Base-by-base conservation (phyloP, 2,797 vertebrate species). In the Epinephelus coioides region DNA sequence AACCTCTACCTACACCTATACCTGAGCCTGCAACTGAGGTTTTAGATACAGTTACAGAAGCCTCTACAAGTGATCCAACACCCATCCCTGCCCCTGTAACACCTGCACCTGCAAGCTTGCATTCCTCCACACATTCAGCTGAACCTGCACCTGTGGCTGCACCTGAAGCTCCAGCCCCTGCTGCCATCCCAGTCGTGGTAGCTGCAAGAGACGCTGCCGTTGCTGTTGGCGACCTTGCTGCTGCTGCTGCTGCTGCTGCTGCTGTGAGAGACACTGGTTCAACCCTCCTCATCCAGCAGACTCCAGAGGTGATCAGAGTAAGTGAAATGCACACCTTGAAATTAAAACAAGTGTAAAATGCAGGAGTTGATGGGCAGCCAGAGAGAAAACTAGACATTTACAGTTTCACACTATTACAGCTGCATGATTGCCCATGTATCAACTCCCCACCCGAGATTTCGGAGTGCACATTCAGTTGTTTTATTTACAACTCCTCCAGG, bases 301-400 rank as follows among this genome's bases (percentile, higher is more conserved):
- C 93, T 19, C 97, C 98, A 85, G 98, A 99, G 86, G 95, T 98
- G 83, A 97, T 99, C 89, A 96, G 98, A 93, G 98, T 99, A 96
- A 97, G 97, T 95, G 44, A 71, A 21, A 63, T 17, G 73, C 38
- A 46, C 11, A 66, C n/a, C 3, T 44, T 67, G 10, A 34, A 34
- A 64, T 25, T 44, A 44, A 59, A 34, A 44, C 14, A 40, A 50
- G n/a, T 43, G 14, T 46, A 43, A 74, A 63, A 71, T 63, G 23
- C 18, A 70, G 17, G 51, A 10, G 21, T 2, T 59, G 57, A 54
- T 21, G 5, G 43, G 54, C 14, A 69, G 47, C 7, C 30, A 70
- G 51, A 60, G 46, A 46, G n/a, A 23, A 2, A 40, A 21, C 10
- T 3, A 25, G 30, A 65, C 15, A 46, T 63, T 47, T 49, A 38